Evolutionary conservation across 2,888 invertebrate species (phyloP), one percentile per base, ranked within the genome.

Genomic region (Agonopterix arenella): DNA sequence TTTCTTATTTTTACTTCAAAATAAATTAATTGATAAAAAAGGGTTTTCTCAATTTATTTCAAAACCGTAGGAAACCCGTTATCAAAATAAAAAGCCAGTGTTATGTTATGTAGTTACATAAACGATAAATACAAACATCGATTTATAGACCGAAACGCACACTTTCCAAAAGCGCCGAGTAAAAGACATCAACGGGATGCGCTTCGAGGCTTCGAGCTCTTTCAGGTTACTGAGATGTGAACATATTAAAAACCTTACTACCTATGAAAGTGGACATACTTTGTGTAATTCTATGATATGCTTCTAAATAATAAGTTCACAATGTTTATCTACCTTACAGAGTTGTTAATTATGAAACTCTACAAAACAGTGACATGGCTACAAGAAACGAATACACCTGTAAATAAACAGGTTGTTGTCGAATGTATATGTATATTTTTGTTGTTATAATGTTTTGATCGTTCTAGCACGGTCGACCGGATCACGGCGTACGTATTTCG

Each of bases 391-490:
- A 28, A 45, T 45, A 52, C 36, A 47, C 53, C 40, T 40, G 9
- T 40, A 40, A 40, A 28, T 10, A 50, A 53, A 51, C 63, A 58
- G 58, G 63, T 64, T 67, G 69, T 68, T 70, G 64, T 68, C 73
- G 65, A 74, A 73, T 70, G 68, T 72, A 72, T 75, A 72, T 76
- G 47, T 50, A 52, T 60, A 60, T 62, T 62, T 28, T 77, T 80
- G 80, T 81, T 81, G 79, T 83, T 83, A 80, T 80, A 80, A 80
- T 86, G 84, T 88, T 88, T 85, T 85, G 85, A 84, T 85, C 77
- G 77, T 73, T 74, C 70, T 81, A 79, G 79, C 84, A 72, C 81
- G 78, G 76, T 76, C 80, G 80, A 84, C 79, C 84, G 84, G 85
- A 84, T 84, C 76, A 79, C 73, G 76, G 83, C 78, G 83, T 84